These are phyloP conservation scores for Eulemur rufifrons DNA, from an alignment of 2,113 vertebrate genomes.

Conservation along the genomic window DNA sequence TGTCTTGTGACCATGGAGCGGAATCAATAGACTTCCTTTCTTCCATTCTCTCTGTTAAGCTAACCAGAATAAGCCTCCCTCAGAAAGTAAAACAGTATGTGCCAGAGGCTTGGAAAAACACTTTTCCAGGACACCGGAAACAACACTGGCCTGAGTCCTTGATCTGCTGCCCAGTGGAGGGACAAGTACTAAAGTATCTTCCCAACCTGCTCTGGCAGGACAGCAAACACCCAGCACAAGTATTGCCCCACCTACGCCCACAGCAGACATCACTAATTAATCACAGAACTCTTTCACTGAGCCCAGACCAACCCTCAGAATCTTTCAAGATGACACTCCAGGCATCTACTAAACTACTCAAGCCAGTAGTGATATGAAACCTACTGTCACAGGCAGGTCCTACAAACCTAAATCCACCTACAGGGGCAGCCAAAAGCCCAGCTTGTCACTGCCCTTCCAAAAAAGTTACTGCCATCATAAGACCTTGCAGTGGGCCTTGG, in stretches of 20 bases:
- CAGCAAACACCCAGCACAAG: neutral
- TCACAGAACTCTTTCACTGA: slow-evolving; percentile 33
- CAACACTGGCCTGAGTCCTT: slow-evolving; percentile 21
- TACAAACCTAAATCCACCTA: neutral
- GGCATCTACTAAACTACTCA: neutral
- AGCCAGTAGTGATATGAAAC: neutral
- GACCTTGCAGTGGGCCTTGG: neutral
- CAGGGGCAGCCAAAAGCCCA: neutral
- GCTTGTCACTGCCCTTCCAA: neutral
- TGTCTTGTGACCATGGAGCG: slow-evolving; percentile 12
- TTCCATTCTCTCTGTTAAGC: slow-evolving; percentile 35
- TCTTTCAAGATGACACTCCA: neutral
- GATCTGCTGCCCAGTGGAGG: slow-evolving; percentile 52
- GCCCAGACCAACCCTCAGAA: neutral
- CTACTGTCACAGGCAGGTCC: neutral
- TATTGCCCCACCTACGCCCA: neutral
- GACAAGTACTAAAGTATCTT: neutral
- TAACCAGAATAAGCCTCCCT: slow-evolving; percentile 30
- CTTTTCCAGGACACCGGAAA: slow-evolving; percentile 53
- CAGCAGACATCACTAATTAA: slow-evolving; percentile 28
- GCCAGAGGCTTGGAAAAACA: slow-evolving; percentile 44
- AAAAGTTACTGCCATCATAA: neutral
- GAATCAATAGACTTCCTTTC: slow-evolving; percentile 50
- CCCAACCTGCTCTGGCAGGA: neutral
- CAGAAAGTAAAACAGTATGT: slow-evolving; percentile 27